Base-by-base conservation (phyloP, 1,140 invertebrate species). In the Drosophila tsacasi region DNA sequence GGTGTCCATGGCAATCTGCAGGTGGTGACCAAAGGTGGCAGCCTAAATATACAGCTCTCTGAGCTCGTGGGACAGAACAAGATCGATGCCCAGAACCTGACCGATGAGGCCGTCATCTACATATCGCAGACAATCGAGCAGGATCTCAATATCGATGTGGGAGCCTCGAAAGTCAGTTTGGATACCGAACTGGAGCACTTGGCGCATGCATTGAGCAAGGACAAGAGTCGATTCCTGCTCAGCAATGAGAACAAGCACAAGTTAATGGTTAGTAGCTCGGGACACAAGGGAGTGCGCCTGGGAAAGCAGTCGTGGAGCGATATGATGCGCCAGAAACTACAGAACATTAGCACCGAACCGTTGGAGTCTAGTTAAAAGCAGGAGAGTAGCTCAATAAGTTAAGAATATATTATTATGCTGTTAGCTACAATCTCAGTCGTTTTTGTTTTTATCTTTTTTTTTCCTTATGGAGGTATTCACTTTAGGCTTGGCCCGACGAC, bases 301-400 rank as follows among this genome's bases (percentile, higher is more conserved):
- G 92, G 92, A 8, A 93, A 93, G 30, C 68, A 85, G 21, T 92
- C 92, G 12, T 93, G 92, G 92, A 79, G 59, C 23, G 91, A 92
- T 35, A 80, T 72, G 47, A 63, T 92, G 84, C 67, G 69, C 1
- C 32, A 73, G 35, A 75, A 67, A 55, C 69, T 89, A 2, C 60
- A 72, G 17, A 23, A 21, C 2, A 58, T 46, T 6, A 59, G 17
- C 21, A 13, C 39, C 3, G 39, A 55, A 23, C 4, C 35, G 17
- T 15, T 12, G 5, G 42, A 46, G 25, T 25, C 9, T 39, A 69
- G 39, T 30, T 47, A 49, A 54, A 40, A 40, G n/a, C 39, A 46
- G 8, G 40, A 46, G 10, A 40, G 15, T 2, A 6, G 15, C 32
- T 42, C 10, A 58, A 37, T 79, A 75, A 75, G 47, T 66, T 81